Base-by-base conservation (phyloP, 2,113 vertebrate species). In the Baryphthengus martii region DNA sequence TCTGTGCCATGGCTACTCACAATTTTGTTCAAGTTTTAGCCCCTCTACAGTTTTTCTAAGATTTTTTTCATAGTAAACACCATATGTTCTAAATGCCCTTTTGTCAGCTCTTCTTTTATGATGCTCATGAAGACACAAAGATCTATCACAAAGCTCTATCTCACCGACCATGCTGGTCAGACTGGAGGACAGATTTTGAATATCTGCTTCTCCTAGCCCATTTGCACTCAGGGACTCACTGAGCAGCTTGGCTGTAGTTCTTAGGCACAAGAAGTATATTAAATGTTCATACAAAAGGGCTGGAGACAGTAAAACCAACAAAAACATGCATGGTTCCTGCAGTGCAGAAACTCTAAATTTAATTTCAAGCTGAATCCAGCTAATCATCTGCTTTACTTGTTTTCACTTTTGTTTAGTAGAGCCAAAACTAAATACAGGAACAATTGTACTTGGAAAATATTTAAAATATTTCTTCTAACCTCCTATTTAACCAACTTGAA, bases 381-480 rank as follows among this genome's bases (percentile, higher is more conserved):
- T 91, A 85, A 80, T 83, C 77, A 45, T 91, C 85, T 83, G 56
- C 68, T 88, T 70, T 29, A 29, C 39, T 88, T 91, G 75, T 90
- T 93, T 94, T 82, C 39, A 73, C 78, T 93, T 93, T 67, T 52
- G 42, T 90, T 70, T 82, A 93, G 44, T 18, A 55, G 35, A 91
- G 45, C 45, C 50, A 42, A 94, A 76, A 88, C 71, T 86, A 91
- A 96, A 90, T 84, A 93, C 55, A 95, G 55, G 67, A 85, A 96
- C 63, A 91, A 83, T 88, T 94, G 85, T 40, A 70, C 65, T 55
- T 88, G 67, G 92, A 95, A 96, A 94, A 71, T 85, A 95, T 90
- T 88, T 88, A 11, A 88, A 76, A 61, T 65, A 75, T 76, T 76
- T 93, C 86, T 91, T 75, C 44, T n/a, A n/a, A 65, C 80, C 88